Conservation (phyloP, 1,140 invertebrate genomes). For the Gerris buenoi region DNA sequence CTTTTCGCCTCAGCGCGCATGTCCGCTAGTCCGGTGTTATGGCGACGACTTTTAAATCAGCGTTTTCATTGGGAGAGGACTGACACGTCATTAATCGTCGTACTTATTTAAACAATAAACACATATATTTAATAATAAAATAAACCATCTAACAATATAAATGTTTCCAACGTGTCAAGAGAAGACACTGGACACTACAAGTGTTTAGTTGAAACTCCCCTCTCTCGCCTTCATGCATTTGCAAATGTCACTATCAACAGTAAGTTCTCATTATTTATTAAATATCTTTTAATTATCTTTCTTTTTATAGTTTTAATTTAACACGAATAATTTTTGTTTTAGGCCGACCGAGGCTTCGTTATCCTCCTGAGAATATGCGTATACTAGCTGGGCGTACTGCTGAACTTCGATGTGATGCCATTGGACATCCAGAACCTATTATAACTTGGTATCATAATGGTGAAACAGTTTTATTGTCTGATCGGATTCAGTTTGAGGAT, state of each 20-base stretch:
- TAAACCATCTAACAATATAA: too few relatives aligned
- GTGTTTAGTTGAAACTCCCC: conserved; percentile 51
- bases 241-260: conserved; percentile 51
- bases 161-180: conserved; percentile 42
- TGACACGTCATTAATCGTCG: too few relatives aligned
- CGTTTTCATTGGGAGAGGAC: too few relatives aligned
- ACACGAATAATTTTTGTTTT: conserved; percentile 30
- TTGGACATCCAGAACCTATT: conserved; percentile 45
- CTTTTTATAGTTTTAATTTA: conserved; percentile 4
- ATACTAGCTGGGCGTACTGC: conserved; percentile 47
- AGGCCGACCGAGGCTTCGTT: conserved; percentile 53
- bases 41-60: too few relatives aligned
- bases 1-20: too few relatives aligned
- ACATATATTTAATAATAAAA: too few relatives aligned
- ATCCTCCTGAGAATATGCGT: conserved; percentile 45
- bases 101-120: too few relatives aligned
- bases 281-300: neutral
- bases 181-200: conserved; percentile 51
- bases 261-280: conserved; percentile 29
- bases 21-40: too few relatives aligned
- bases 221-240: conserved; percentile 45
- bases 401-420: conserved; percentile 53
- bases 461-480: conserved; percentile 28
- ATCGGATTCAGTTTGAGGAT: conserved; percentile 39
- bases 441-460: conserved; percentile 57